A percentile compares a stretch with the other conserved stretches of the same genome.
Evolutionary conservation across 2,797 vertebrate genomes (phyloP).

Genomic region (Chaetophractus vellerosus): DNA sequence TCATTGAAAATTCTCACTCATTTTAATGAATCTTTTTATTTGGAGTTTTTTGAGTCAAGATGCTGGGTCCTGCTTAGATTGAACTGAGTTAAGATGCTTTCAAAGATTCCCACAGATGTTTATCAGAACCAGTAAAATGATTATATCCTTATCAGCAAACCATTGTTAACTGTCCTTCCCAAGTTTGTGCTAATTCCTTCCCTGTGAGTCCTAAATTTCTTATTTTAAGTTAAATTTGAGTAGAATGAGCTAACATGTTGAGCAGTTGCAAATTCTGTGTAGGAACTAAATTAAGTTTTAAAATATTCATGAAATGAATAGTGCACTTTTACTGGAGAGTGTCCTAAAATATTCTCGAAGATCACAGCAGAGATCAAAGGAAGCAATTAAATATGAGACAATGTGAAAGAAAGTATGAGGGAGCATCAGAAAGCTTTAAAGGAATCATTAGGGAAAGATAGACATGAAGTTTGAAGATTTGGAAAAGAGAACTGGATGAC

Average conservation of each 20-base stretch:
- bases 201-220: not conserved
- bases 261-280: not conserved
- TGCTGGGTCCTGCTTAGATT: not conserved
- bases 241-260: not conserved
- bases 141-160: conserved; percentile 56
- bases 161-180: not conserved
- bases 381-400: conserved; percentile 32
- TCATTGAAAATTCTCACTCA: conserved; percentile 63
- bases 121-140: conserved; percentile 45
- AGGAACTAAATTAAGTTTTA: conserved; percentile 4
- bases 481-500: not conserved
- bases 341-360: conserved; percentile 49
- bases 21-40: conserved; percentile 48
- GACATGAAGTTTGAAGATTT: not conserved
- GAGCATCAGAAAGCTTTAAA: conserved; percentile 18
- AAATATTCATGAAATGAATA: conserved; percentile 36
- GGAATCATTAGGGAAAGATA: not conserved
- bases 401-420: conserved; percentile 49
- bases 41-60: conserved; percentile 29
- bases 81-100: not conserved
- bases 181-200: not conserved
- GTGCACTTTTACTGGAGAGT: conserved; percentile 32
- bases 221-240: conserved; percentile 26
- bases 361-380: conserved; percentile 64
- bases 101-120: conserved; percentile 51